Percentiles rank a stretch among this genome's conserved stretches.
Conservation (phyloP, 2,113 vertebrate genomes). For the Varanus salvator region DNA sequence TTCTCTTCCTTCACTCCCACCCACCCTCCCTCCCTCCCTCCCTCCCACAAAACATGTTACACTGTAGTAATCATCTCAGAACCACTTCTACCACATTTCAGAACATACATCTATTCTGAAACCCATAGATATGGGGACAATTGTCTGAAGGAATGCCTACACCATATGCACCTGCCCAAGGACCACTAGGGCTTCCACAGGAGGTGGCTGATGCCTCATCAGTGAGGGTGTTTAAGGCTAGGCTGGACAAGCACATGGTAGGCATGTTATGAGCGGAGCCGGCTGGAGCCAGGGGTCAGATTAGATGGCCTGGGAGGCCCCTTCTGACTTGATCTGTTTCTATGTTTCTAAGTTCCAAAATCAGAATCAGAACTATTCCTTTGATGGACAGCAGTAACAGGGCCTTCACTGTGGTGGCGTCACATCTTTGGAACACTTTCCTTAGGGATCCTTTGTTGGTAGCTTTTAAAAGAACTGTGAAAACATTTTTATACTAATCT, state of each 20-base stretch:
- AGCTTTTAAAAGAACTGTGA: not conserved
- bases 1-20: too few species aligned
- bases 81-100: not conserved
- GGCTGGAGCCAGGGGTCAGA: too few species aligned
- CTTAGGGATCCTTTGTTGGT: not conserved
- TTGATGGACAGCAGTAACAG: not conserved
- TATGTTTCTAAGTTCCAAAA: not conserved
- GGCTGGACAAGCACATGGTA: too few species aligned
- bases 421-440: not conserved
- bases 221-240: too few species aligned
- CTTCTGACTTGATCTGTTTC: too few species aligned
- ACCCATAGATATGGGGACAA: not conserved
- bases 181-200: too few species aligned
- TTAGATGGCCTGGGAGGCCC: too few species aligned
- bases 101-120: not conserved
- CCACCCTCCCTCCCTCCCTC: too few species aligned
- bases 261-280: too few species aligned
- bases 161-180: not conserved
- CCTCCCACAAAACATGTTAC: too few species aligned
- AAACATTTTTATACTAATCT: not conserved
- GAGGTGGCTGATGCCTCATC: too few species aligned
- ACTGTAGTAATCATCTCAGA: not conserved
- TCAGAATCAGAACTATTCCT: not conserved
- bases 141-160: not conserved
- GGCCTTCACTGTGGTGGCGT: too few species aligned